Base-by-base conservation (phyloP, 2,113 vertebrate species). In the Lophochroa leadbeateri region DNA sequence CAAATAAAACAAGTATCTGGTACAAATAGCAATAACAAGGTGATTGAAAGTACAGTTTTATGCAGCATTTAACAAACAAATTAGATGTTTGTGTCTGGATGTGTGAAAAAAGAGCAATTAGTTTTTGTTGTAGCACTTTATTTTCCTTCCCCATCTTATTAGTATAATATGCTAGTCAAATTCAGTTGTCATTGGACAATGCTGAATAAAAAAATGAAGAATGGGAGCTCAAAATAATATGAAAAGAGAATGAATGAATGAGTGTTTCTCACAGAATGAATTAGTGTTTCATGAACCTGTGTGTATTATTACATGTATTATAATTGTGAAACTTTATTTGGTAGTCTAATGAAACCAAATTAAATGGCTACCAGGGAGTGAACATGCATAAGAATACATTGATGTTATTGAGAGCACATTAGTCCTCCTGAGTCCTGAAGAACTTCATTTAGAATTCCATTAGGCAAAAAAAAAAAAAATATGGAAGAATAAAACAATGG, bases 381-480 rank as follows among this genome's bases (percentile, higher is more conserved):
- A 88, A 57, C 75, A 5, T 90, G 60, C n/a, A 25, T 79, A 79
- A 60, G 55, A 84, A 65, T 92, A 81, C 16, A 58, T 86, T 91
- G 69, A 49, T 82, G 31, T 70, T 78, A 74, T 79, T 82, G 76
- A 79, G 37, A 90, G 19, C 41, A n/a, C 27, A 63, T 70, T 74
- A 78, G 41, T 83, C 55, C 27, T 86, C 17, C 61, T 64, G 37
- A 71, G 19, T 93, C n/a, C 64, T 94, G 35, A 92, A 95, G 90
- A 90, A 82, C 96, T 92, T 85, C 29, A 63, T 79, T 76, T 94
- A 49, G 14, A 94, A 93, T 88, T 93, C 78, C 85, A 76, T 81
- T 86, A 80, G 39, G 23, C 0, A 0, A 65, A 81, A 83, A 90
- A 76, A 76, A 13, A 25, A 82, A 24, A 52, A 24, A 2, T 50